Base-by-base conservation (phyloP, 1,140 invertebrate genomes). In the Rhopalosiphum padi region DNA sequence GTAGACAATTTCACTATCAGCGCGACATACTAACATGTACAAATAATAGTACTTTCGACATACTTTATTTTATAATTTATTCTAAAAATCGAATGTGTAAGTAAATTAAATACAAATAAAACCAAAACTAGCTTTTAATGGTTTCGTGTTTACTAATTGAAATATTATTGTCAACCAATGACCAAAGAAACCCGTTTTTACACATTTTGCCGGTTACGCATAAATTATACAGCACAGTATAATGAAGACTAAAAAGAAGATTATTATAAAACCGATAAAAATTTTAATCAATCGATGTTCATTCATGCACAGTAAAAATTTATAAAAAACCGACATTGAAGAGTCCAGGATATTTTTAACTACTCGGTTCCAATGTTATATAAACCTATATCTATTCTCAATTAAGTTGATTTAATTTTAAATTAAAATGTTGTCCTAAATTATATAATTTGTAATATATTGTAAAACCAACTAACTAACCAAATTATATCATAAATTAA, bases 91-190 rank as follows among this genome's bases (percentile, higher is more conserved):
- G 15, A n/a, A n/a, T n/a, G 60, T 30, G 4, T n/a, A n/a, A 77
- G 30, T n/a, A n/a, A 77, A n/a, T 77, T 77, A n/a, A 6, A 68
- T 2, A 77, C 30, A n/a, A 77, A 77, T 77, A 77, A 77, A 77
- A 77, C 60, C 30, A 18, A 77, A 77, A 77, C 60, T 18, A 77
- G 4, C 30, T 77, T n/a, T 77, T n/a, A n/a, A 77, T 77, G 60
- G n/a, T n/a, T 77, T n/a, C 30, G 60, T 60, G 30, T 77, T 77
- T 77, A 77, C 60, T 77, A 77, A 77, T 77, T 77, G 60, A 77
- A 77, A 77, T 77, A 77, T n/a, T n/a, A 77, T 77, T 77, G 23
- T 85, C 37, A 37, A 37, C 83, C 22, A 43, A 85, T 25, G 22
- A 85, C 23, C 23, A 6, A 48, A 48, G 18, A 87, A 87, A 87